Percentiles rank a stretch among this genome's conserved stretches.
These are phyloP conservation scores for Noctua fimbriata DNA, from an alignment of 2,888 invertebrate genomes.

Conservation along the genomic window DNA sequence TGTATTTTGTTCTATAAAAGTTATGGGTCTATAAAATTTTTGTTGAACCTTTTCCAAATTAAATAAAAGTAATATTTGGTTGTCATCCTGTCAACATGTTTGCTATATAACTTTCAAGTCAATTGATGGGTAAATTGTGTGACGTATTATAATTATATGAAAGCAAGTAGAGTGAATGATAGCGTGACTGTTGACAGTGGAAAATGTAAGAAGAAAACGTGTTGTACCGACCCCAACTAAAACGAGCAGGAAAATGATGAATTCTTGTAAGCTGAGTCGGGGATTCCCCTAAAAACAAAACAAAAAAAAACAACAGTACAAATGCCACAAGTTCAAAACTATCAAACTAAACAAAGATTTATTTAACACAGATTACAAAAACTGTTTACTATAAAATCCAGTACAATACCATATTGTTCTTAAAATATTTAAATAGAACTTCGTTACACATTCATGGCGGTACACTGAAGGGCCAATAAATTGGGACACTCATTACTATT, in stretches of 20 bases:
- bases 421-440: background rate
- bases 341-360: background rate
- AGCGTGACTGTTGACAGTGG: background rate
- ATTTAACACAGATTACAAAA: background rate
- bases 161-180: background rate
- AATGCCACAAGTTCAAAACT: background rate
- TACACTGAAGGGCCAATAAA: constrained; percentile 44
- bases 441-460: constrained; percentile 45
- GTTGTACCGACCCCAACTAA: background rate
- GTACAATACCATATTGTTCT: background rate
- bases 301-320: background rate
- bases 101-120: background rate
- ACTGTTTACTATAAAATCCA: background rate
- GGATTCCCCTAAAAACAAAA: constrained; percentile 2
- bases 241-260: background rate
- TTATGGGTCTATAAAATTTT: background rate
- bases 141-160: background rate
- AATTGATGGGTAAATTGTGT: background rate
- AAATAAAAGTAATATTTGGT: background rate
- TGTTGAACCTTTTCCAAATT: background rate
- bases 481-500: constrained; percentile 46
- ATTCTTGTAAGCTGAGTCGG: background rate
- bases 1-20: background rate
- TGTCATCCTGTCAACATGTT: background rate
- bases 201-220: background rate